A percentile compares a stretch with the other conserved stretches of the same genome.
Conservation (phyloP, 2,888 invertebrate species). For the Drosophila stalkeri region DNA sequence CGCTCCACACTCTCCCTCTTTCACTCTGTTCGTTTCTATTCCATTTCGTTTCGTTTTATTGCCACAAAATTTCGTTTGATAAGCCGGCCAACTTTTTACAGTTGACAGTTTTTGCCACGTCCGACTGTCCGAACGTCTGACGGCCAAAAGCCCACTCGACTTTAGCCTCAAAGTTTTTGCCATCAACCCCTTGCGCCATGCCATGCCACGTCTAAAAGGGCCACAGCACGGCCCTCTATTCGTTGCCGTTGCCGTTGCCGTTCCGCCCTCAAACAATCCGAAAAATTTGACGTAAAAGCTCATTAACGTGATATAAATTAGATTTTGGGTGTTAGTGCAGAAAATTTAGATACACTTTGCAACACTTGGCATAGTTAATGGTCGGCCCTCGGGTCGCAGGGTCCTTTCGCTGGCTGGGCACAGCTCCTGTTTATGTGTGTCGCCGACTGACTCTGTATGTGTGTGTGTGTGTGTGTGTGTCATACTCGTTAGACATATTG, state of each 20-base stretch:
- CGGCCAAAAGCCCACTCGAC: constrained; percentile 14
- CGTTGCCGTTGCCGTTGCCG: not conserved
- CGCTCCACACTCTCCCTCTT: not conserved
- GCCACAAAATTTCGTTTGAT: constrained; percentile 75
- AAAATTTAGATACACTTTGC: constrained; percentile 69
- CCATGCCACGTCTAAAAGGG: not conserved
- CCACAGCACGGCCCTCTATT: not conserved
- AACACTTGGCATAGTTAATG: constrained; percentile 70
- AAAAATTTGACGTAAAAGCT: constrained; percentile 75
- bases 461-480: constrained; percentile 13
- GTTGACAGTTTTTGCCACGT: constrained; percentile 68
- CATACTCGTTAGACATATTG: constrained; percentile 55
- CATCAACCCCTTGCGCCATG: constrained; percentile 1
- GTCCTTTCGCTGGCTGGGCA: constrained; percentile 10
- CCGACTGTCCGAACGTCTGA: constrained; percentile 15
- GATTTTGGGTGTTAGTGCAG: constrained; percentile 75
- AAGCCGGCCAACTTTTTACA: constrained; percentile 76
- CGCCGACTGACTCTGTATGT: not conserved
- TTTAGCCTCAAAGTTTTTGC: constrained; percentile 31
- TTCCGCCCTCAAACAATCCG: not conserved
- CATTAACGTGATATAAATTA: constrained; percentile 80
- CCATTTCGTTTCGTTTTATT: constrained; percentile 65
- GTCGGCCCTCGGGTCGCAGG: constrained; percentile 28
- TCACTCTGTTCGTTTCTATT: constrained; percentile 33
- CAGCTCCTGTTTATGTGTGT: constrained; percentile 5